A percentile compares a stretch with the other conserved stretches of the same genome.
phyloP scores from a whole-genome alignment of 2,888 invertebrate species.

The Agrochola circellaris region DNA sequence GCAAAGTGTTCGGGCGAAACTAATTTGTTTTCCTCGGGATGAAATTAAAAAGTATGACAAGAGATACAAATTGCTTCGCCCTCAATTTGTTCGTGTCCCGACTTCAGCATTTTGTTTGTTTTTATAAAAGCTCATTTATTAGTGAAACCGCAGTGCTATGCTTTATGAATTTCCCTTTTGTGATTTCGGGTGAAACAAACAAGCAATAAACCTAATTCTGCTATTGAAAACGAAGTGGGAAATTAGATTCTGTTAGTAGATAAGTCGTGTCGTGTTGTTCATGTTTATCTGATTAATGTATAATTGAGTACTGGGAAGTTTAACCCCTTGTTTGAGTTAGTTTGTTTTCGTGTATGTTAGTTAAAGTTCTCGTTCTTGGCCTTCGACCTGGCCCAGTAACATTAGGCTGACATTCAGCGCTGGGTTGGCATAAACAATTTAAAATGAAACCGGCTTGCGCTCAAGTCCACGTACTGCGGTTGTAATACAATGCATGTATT shows the following conservation, averaged over 20 bases:
- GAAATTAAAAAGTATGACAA: constrained; percentile 89
- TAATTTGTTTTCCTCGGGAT: constrained; percentile 84
- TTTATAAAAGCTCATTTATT: constrained; percentile 85
- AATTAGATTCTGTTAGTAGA: constrained; percentile 61
- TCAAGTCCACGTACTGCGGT: constrained; percentile 26
- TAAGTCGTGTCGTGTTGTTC: constrained; percentile 56
- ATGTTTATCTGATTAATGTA: constrained; percentile 56
- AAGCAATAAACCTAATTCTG: constrained; percentile 53
- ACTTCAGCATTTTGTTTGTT: constrained; percentile 84
- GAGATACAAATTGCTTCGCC: constrained; percentile 86
- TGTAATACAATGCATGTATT: constrained; percentile 44
- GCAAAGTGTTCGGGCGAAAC: constrained; percentile 83
- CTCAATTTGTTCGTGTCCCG: constrained; percentile 83
- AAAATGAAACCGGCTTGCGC: constrained; percentile 50
- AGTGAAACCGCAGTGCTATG: constrained; percentile 81
- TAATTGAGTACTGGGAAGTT: constrained; percentile 53
- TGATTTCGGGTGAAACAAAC: constrained; percentile 65
- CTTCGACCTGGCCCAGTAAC: constrained; percentile 54
- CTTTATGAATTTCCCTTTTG: constrained; percentile 71
- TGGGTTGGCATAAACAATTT: constrained; percentile 49
- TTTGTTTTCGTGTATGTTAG: constrained; percentile 48
- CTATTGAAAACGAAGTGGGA: constrained; percentile 59
- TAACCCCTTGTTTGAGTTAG: constrained; percentile 29
- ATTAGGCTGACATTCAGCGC: constrained; percentile 56
- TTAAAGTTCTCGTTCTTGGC: constrained; percentile 52